A percentile compares a stretch with the other conserved stretches of the same genome.
Evolutionary conservation across 2,888 invertebrate species (phyloP).

Genomic region (Leistus spinibarbis): DNA sequence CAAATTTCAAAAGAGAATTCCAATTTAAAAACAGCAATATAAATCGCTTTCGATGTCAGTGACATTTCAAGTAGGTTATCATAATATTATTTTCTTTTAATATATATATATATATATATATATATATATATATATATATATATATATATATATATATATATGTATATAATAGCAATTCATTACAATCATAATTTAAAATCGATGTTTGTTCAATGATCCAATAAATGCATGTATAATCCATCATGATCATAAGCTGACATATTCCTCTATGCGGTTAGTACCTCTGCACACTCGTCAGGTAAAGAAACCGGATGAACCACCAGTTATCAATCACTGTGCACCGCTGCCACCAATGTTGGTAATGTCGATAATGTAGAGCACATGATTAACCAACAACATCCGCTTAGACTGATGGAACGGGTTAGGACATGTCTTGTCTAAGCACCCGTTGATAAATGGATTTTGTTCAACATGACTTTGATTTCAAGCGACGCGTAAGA

Average conservation of each 20-base stretch:
- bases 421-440: neutral
- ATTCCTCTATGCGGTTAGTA: constrained; percentile 27
- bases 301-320: neutral
- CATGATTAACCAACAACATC: constrained; percentile 18
- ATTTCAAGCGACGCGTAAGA: neutral
- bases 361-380: constrained; percentile 17
- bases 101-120: too few species aligned
- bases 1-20: too few species aligned
- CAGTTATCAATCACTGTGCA: constrained; percentile 22
- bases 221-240: constrained; percentile 24
- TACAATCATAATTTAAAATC: neutral
- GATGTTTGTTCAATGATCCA: neutral
- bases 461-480: neutral
- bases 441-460: constrained; percentile 4
- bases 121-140: too few species aligned
- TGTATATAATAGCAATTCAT: neutral
- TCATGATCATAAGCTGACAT: constrained; percentile 15
- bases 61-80: too few species aligned
- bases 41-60: too few species aligned
- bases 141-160: neutral
- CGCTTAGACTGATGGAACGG: neutral
- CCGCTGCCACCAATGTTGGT: constrained; percentile 2
- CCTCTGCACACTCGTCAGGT: neutral
- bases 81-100: too few species aligned
- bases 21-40: too few species aligned